These are phyloP conservation scores for Zoanthus sociatus DNA, from an alignment of 92 coral and sea anemone species.

Conservation along the genomic window DNA sequence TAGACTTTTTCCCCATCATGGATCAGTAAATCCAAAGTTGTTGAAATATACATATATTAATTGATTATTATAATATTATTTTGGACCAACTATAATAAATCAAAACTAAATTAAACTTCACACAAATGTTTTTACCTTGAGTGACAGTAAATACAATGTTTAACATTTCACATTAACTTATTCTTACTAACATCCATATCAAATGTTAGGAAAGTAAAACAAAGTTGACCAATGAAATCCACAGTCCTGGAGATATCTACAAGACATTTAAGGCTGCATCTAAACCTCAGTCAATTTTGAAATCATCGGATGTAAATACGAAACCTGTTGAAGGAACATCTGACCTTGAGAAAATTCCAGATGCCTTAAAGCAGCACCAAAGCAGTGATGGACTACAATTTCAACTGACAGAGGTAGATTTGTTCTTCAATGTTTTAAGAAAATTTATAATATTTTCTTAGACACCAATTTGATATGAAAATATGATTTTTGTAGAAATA, in stretches of 20 bases:
- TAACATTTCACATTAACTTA: no score
- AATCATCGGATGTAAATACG: constrained; percentile 57
- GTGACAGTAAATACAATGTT: not conserved
- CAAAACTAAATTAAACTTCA: no score
- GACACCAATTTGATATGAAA: no score
- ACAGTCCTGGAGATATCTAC: constrained; percentile 84
- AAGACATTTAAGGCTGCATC: constrained; percentile 51
- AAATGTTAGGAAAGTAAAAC: not conserved
- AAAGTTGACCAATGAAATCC: constrained; percentile 17
- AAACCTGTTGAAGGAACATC: not conserved
- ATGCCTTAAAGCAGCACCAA: not conserved
- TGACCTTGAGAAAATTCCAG: not conserved
- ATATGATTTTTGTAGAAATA: no score
- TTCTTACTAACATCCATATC: no score
- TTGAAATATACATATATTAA: no score
- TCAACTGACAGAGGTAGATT: constrained; percentile 17
- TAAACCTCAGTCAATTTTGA: constrained; percentile 75
- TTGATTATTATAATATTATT: no score
- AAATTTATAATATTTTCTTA: no score
- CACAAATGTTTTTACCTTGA: not conserved
- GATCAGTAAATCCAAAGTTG: no score
- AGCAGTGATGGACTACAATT: not conserved
- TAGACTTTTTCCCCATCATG: no score
- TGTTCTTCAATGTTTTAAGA: not conserved
- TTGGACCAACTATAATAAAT: no score